These are phyloP conservation scores for Eristalinus sepulchralis DNA, from an alignment of 2,888 invertebrate species.

Conservation along the genomic window DNA sequence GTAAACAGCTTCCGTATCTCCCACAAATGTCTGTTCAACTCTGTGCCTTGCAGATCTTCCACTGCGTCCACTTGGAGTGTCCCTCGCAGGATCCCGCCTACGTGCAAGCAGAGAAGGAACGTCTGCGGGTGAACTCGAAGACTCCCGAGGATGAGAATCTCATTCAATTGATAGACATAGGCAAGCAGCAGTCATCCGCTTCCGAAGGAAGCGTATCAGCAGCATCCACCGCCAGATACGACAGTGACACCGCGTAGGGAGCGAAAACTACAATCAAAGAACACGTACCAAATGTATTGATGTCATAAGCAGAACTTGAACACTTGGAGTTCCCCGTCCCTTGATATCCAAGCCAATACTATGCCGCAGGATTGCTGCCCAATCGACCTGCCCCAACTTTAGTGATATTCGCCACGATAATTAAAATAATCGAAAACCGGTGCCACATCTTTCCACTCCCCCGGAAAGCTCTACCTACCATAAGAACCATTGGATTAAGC, in stretches of 20 bases:
- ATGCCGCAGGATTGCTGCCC: constrained; percentile 42
- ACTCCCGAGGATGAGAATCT: constrained; percentile 57
- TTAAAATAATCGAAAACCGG: constrained; percentile 24
- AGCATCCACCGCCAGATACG: constrained; percentile 41
- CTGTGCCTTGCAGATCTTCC: constrained; percentile 88
- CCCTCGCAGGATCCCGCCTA: constrained; percentile 85
- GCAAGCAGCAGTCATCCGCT: constrained; percentile 24
- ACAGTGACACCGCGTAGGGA: constrained; percentile 48
- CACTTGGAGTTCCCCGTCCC: not conserved
- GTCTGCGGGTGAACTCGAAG: constrained; percentile 29
- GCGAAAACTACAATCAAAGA: constrained; percentile 13
- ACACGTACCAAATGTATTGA: constrained; percentile 51
- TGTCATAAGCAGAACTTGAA: constrained; percentile 26
- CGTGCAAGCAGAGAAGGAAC: constrained; percentile 50
- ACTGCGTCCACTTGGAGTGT: constrained; percentile 98
- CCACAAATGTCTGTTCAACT: not conserved
- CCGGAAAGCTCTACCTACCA: not conserved
- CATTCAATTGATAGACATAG: constrained; percentile 44
- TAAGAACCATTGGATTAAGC: not conserved
- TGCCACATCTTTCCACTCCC: constrained; percentile 28
- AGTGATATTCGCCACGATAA: constrained; percentile 47
- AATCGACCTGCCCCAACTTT: constrained; percentile 27
- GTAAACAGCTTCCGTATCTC: constrained; percentile 81
- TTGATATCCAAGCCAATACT: not conserved
- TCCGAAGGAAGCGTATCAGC: constrained; percentile 49